Evolutionary conservation across 2,888 invertebrate species (phyloP).

Genomic region (Stenolophus ochropezus): DNA sequence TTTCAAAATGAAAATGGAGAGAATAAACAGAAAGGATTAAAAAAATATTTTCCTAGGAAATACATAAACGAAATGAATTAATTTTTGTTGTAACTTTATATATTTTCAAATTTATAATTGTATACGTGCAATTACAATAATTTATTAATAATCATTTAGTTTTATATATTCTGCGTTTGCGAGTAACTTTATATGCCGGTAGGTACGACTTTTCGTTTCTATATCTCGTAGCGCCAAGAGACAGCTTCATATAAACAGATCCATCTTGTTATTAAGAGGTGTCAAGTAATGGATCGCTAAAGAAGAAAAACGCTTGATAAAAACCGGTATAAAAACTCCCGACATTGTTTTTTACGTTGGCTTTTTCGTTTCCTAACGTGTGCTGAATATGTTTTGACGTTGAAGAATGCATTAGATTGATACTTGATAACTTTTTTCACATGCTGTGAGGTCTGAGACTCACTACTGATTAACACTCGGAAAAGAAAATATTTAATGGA

Average conservation of each 20-base stretch:
- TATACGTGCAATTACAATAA: too few species aligned
- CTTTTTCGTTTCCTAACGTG: conserved; percentile 15
- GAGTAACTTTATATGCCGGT: too few species aligned
- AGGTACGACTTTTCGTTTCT: conserved; percentile 23
- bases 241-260: conserved; percentile 49
- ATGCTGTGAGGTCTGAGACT: conserved; percentile 12
- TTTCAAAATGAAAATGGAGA: not conserved
- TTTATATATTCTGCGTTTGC: too few species aligned
- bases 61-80: too few species aligned
- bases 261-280: conserved; percentile 54
- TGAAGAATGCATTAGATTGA: conserved; percentile 52
- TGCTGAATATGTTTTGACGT: conserved; percentile 49
- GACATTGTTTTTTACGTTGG: conserved; percentile 19
- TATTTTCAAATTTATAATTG: too few species aligned
- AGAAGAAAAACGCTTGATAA: conserved; percentile 37
- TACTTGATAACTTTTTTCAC: conserved; percentile 36
- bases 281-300: conserved; percentile 54
- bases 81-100: too few species aligned
- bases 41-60: too few species aligned
- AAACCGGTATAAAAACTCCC: conserved; percentile 22
- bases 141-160: too few species aligned
- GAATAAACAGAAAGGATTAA: too few species aligned
- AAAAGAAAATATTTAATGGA: not conserved
- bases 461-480: not conserved
- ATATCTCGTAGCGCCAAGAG: conserved; percentile 32